phyloP scores from a whole-genome alignment of 2,113 vertebrate genomes.

The Syngnathus floridae region DNA sequence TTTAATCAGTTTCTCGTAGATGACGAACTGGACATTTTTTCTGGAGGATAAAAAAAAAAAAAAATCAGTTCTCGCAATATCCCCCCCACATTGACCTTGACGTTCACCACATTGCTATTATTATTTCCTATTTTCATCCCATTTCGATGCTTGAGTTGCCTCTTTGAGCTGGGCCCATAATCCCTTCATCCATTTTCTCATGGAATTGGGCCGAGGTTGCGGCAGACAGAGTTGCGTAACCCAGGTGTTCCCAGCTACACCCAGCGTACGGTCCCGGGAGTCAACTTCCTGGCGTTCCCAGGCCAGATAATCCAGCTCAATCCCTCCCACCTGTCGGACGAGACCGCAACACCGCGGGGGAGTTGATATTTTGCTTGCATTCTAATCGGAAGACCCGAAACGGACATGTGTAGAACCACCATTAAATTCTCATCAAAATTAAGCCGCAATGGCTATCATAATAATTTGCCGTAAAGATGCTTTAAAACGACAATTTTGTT shows the following conservation, averaged over 20 bases:
- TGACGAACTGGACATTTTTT: background rate
- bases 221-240: background rate
- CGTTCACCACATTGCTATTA: background rate
- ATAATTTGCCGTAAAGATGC: too few species aligned
- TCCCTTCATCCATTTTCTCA: conserved; percentile 1
- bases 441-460: too few species aligned
- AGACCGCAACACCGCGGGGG: background rate
- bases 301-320: background rate
- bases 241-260: conserved; percentile 7
- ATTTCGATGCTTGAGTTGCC: background rate
- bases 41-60: background rate
- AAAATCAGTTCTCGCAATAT: background rate
- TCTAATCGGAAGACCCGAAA: background rate
- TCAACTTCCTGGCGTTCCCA: background rate
- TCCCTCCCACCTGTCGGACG: conserved; percentile 1
- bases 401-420: background rate
- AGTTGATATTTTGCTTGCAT: background rate
- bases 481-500: too few species aligned
- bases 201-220: background rate
- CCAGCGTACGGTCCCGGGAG: background rate
- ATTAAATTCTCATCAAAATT: too few species aligned
- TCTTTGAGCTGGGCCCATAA: background rate
- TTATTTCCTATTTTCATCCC: background rate
- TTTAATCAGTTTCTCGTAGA: background rate
- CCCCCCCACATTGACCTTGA: background rate